These are phyloP conservation scores for Coelopa pilipes DNA, from an alignment of 2,888 invertebrate genomes.

Conservation along the genomic window DNA sequence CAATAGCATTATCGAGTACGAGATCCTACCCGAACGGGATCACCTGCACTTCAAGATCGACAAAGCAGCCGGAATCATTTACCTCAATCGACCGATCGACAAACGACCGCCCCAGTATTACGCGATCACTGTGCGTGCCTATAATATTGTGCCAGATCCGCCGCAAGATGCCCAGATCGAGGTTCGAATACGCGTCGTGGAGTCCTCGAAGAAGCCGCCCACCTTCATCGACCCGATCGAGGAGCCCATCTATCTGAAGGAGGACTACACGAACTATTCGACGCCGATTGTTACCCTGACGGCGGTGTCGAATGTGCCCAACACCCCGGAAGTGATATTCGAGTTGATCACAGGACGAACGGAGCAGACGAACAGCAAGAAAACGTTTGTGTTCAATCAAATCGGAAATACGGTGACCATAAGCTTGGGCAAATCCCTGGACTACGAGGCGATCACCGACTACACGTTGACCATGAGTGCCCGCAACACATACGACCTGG, in stretches of 20 bases:
- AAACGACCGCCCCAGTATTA: slow-evolving; percentile 63
- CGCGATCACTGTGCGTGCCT: slow-evolving; percentile 64
- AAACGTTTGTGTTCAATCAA: slow-evolving; percentile 77
- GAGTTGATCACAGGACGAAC: slow-evolving; percentile 85
- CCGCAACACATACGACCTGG: slow-evolving; percentile 82
- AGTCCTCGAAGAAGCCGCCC: slow-evolving; percentile 87
- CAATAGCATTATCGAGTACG: slow-evolving; percentile 86
- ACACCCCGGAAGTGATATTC: slow-evolving; percentile 80
- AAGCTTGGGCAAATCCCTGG: slow-evolving; percentile 79
- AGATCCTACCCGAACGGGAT: slow-evolving; percentile 67
- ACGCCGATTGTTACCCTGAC: slow-evolving; percentile 76
- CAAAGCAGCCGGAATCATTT: slow-evolving; percentile 84
- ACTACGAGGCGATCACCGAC: slow-evolving; percentile 86
- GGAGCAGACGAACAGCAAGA: slow-evolving; percentile 85
- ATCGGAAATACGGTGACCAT: slow-evolving; percentile 79
- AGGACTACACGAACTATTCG: slow-evolving; percentile 80
- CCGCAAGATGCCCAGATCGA: slow-evolving; percentile 76
- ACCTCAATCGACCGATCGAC: slow-evolving; percentile 68
- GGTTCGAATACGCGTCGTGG: slow-evolving; percentile 85
- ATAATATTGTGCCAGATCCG: slow-evolving; percentile 62
- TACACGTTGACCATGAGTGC: slow-evolving; percentile 86
- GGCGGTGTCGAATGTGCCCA: slow-evolving; percentile 83
- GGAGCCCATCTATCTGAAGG: slow-evolving; percentile 73
- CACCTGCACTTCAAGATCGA: slow-evolving; percentile 83
- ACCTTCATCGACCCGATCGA: slow-evolving; percentile 73